Conservation (phyloP, 37 sponge, comb jelly and placozoan genomes). For the Agelas oroides region DNA sequence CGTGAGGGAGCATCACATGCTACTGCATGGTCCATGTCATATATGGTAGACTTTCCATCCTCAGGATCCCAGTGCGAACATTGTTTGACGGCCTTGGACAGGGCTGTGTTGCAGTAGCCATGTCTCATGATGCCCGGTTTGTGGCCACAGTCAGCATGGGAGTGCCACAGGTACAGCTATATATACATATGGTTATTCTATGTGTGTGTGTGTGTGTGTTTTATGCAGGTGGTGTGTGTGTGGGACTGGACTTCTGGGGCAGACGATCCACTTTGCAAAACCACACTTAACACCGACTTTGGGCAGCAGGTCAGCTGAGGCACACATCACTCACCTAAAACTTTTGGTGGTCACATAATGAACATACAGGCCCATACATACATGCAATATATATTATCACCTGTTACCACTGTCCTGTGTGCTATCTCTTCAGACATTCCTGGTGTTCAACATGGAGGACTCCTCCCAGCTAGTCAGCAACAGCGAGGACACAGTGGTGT, state of each 20-base stretch:
- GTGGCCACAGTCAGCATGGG: conserved; percentile 72
- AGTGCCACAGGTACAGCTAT: conserved; percentile 74
- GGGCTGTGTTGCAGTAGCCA: conserved; percentile 69
- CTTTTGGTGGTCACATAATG: background rate
- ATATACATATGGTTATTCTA: background rate
- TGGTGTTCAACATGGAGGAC: conserved; percentile 79
- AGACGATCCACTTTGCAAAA: conserved; percentile 62
- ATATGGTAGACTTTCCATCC: background rate
- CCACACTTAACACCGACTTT: conserved; percentile 39
- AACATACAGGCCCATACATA: background rate
- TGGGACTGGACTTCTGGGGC: conserved; percentile 92
- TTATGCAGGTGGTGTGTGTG: conserved; percentile 65
- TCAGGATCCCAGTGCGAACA: conserved; percentile 88
- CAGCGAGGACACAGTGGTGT: conserved; percentile 84
- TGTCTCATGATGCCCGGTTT: conserved; percentile 83
- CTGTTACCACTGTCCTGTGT: no score
- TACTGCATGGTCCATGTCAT: no score
- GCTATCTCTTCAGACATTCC: conserved; percentile 47
- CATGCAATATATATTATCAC: no score
- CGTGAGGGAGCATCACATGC: conserved; percentile 27
- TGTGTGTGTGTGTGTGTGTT: background rate
- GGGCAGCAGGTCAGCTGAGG: conserved; percentile 39
- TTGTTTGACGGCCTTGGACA: conserved; percentile 69
- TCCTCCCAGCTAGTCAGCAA: conserved; percentile 70
- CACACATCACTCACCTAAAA: no score